These are phyloP conservation scores for Merluccius polli DNA, from an alignment of 2,797 vertebrate genomes.

Conservation along the genomic window DNA sequence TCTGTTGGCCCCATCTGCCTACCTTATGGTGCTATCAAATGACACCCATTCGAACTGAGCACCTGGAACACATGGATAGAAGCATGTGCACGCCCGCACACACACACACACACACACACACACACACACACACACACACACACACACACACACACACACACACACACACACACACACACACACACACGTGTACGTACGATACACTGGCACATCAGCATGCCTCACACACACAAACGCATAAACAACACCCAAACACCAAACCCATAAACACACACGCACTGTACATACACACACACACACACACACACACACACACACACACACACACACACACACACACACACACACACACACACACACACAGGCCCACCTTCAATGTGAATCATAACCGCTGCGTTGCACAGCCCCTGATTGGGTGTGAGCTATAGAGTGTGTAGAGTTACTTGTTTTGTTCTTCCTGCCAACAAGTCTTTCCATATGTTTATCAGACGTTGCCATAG, in stretches of 20 bases:
- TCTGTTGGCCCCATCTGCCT: slow-evolving; percentile 56
- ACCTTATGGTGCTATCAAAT: slow-evolving; percentile 53
- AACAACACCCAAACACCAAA: slow-evolving; percentile 26
- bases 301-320: slow-evolving; percentile 37
- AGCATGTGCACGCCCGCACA: slow-evolving; percentile 12
- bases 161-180: background rate
- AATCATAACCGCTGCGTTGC: background rate
- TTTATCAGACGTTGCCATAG: slow-evolving; percentile 36
- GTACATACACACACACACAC: background rate
- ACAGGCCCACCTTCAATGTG: background rate
- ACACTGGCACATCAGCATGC: background rate
- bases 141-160: background rate
- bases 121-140: slow-evolving; percentile 21
- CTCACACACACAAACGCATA: background rate
- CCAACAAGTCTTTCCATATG: slow-evolving; percentile 32
- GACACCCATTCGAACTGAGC: slow-evolving; percentile 30
- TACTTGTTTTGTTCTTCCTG: slow-evolving; percentile 47
- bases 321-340: slow-evolving; percentile 29
- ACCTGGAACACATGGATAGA: slow-evolving; percentile 6
- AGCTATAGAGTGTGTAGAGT: slow-evolving; percentile 30
- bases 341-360: slow-evolving; percentile 27
- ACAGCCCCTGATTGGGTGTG: background rate
- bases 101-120: slow-evolving; percentile 36
- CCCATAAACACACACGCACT: background rate
- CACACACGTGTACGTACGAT: too few species aligned